Conservation (phyloP, 2,797 vertebrate genomes). For the Gymnothorax javanicus region DNA sequence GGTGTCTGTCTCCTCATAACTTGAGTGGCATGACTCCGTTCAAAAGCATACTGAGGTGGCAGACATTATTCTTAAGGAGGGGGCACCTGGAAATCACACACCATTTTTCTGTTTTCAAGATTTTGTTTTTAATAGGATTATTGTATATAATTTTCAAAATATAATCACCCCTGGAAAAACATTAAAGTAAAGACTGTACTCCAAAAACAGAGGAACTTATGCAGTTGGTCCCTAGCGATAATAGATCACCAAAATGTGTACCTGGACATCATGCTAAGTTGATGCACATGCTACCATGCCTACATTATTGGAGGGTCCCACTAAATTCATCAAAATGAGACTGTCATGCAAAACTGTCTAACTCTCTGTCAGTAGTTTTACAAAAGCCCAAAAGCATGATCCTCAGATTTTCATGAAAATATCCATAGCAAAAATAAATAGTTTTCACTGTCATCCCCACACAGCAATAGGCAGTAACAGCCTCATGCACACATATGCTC, state of each 20-base stretch:
- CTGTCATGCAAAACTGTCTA: slow-evolving; percentile 46
- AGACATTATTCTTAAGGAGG: neutral
- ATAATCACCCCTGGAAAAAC: no score
- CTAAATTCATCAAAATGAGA: slow-evolving; percentile 13
- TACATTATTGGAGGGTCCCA: slow-evolving; percentile 37
- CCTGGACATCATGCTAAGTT: slow-evolving; percentile 29
- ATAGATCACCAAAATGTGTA: slow-evolving; percentile 35
- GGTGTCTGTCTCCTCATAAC: neutral
- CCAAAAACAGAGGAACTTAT: slow-evolving; percentile 29
- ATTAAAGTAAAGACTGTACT: no score
- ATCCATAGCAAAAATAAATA: neutral
- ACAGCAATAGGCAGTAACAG: no score
- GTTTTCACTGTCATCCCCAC: no score
- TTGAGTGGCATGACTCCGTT: neutral
- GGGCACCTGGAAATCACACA: neutral
- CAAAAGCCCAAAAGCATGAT: neutral
- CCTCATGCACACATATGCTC: no score
- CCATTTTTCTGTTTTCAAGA: no score
- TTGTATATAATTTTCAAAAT: no score
- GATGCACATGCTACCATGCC: slow-evolving; percentile 16
- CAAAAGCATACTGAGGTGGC: neutral
- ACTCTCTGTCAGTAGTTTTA: slow-evolving; percentile 46
- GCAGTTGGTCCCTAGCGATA: slow-evolving; percentile 39
- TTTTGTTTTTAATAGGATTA: no score
- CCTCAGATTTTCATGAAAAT: neutral